A percentile compares a stretch with the other conserved stretches of the same genome.
Evolutionary conservation across 2,113 vertebrate species (phyloP).

Genomic region (Ictidomys tridecemlineatus): DNA sequence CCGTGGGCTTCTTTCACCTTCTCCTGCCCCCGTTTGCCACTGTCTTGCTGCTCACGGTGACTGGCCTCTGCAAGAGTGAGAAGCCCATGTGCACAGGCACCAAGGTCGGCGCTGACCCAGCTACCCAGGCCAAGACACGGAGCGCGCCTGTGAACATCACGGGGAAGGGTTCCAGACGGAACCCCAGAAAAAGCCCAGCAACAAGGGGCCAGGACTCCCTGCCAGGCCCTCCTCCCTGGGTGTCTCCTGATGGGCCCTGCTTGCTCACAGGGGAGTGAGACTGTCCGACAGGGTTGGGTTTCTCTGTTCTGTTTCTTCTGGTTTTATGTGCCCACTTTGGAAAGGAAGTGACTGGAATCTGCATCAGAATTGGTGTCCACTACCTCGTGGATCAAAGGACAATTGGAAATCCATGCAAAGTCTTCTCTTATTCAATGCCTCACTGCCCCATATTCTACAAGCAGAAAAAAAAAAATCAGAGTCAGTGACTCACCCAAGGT

Average conservation of each 20-base stretch:
- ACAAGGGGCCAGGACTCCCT: not conserved
- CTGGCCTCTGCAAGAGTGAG: not conserved
- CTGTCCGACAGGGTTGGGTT: not conserved
- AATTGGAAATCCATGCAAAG: not conserved
- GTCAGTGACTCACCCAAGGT: not conserved
- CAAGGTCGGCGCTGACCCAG: not conserved
- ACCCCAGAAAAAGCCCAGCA: not conserved
- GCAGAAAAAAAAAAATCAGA: not conserved
- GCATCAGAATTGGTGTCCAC: not conserved
- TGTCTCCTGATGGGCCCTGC: not conserved
- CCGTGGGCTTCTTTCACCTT: not conserved
- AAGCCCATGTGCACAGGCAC: not conserved
- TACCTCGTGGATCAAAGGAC: not conserved
- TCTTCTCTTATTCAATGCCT: not conserved
- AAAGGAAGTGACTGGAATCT: not conserved
- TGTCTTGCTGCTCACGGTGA: not conserved
- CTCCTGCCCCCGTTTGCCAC: not conserved
- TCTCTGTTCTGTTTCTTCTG: not conserved
- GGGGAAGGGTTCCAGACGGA: not conserved
- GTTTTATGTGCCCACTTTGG: too few species aligned
- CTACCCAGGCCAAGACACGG: not conserved
- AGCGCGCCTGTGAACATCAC: fast-evolving
- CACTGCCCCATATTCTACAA: not conserved
- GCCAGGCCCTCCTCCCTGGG: not conserved
- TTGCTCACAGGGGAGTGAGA: not conserved